Percentiles rank a stretch among this genome's conserved stretches.
Conservation (phyloP, 1,140 invertebrate species). For the Meloidogyne chitwoodi region DNA sequence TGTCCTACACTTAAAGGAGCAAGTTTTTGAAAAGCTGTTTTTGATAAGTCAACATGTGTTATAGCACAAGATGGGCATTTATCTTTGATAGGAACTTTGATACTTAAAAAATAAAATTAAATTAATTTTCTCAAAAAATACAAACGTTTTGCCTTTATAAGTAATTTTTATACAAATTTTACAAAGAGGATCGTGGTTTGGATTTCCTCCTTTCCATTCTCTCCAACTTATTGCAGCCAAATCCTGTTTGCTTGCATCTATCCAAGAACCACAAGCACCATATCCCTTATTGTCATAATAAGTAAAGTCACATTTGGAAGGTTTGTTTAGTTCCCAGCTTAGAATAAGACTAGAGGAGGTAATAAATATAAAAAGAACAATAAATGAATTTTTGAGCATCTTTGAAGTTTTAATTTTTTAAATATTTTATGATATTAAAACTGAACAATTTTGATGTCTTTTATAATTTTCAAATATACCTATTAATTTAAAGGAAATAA, state of each 20-base stretch:
- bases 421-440: too few species aligned
- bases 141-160: neutral
- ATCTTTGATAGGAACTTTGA: neutral
- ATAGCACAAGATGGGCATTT: neutral
- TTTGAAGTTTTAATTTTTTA: neutral
- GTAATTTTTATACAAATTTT: neutral
- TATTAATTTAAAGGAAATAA: too few species aligned
- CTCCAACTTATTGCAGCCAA: neutral
- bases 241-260: neutral
- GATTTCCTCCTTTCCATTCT: neutral
- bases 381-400: neutral
- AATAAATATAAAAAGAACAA: neutral
- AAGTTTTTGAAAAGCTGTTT: neutral
- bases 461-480: too few species aligned
- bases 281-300: neutral
- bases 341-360: neutral
- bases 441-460: too few species aligned
- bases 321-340: neutral
- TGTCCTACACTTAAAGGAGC: neutral
- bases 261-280: neutral
- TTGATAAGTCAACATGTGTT: neutral
- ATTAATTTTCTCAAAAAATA: neutral
- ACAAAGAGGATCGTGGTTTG: neutral
- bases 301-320: neutral
- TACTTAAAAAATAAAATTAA: neutral